Evolutionary conservation across 2,888 invertebrate species (phyloP).

Genomic region (Ceraclea dissimilis): DNA sequence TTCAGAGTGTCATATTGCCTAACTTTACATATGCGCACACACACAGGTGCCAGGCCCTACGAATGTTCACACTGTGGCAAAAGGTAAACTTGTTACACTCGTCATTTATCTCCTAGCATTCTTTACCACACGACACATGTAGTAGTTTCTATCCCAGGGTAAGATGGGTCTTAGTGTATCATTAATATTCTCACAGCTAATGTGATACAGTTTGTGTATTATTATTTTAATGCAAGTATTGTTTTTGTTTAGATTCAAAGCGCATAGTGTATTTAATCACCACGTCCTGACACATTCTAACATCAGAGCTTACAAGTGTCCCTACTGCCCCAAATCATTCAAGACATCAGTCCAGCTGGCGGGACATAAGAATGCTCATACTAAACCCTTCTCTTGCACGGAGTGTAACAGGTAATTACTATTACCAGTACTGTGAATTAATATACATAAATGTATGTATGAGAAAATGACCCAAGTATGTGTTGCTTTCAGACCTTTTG

Average conservation of each 20-base stretch:
- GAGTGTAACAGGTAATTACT: slow-evolving; percentile 54
- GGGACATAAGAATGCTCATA: slow-evolving; percentile 74
- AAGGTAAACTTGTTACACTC: slow-evolving; percentile 31
- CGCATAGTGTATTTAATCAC: slow-evolving; percentile 72
- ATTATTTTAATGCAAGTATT: no score
- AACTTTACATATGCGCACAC: slow-evolving; percentile 72
- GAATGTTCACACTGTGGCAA: slow-evolving; percentile 65
- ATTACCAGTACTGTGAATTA: not conserved
- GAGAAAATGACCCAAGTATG: not conserved
- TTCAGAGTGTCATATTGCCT: slow-evolving; percentile 75
- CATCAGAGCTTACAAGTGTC: slow-evolving; percentile 68
- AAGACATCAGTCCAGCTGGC: slow-evolving; percentile 73
- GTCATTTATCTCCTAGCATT: not conserved
- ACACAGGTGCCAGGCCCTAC: slow-evolving; percentile 70
- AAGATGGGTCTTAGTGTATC: no score
- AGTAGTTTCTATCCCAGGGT: no score
- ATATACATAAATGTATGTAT: no score
- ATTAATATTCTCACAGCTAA: no score
- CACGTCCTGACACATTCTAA: slow-evolving; percentile 69
- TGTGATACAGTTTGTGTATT: no score
- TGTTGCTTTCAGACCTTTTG: slow-evolving; percentile 54
- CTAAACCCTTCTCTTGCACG: slow-evolving; percentile 70
- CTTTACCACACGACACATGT: no score
- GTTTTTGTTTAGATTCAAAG: slow-evolving; percentile 55
- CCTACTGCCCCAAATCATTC: slow-evolving; percentile 70